Percentiles rank a stretch among this genome's conserved stretches.
Conservation (phyloP, 2,888 invertebrate genomes). For the Pseudanteris insignis region DNA sequence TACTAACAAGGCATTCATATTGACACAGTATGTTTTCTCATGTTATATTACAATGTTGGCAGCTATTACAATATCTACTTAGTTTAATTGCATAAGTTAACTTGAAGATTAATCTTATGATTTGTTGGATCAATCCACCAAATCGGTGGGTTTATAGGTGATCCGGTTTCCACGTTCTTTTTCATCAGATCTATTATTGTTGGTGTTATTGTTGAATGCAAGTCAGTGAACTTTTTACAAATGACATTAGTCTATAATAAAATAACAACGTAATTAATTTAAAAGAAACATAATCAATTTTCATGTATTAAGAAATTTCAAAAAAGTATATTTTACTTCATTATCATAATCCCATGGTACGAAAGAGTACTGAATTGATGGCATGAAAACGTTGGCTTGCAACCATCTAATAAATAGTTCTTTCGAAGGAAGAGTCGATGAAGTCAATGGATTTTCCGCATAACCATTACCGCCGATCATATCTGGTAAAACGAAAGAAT, state of each 20-base stretch:
- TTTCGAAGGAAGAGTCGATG: conserved; percentile 61
- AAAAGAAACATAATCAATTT: too few relatives aligned
- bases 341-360: conserved; percentile 82
- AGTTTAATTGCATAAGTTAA: too few relatives aligned
- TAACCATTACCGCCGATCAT: conserved; percentile 80
- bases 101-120: too few relatives aligned
- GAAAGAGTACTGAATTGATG: conserved; percentile 81
- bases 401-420: conserved; percentile 82
- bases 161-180: conserved; percentile 71
- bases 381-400: conserved; percentile 81
- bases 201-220: conserved; percentile 72
- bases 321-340: conserved; percentile 55
- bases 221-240: conserved; percentile 72
- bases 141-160: conserved; percentile 81
- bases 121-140: conserved; percentile 86
- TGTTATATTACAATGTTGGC: too few relatives aligned
- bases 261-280: too few relatives aligned
- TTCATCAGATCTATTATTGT: conserved; percentile 73
- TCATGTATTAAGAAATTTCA: conserved; percentile 12
- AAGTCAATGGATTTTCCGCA: conserved; percentile 69
- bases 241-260: conserved; percentile 72
- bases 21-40: too few relatives aligned
- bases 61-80: too few relatives aligned
- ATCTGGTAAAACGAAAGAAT: conserved; percentile 79
- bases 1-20: too few relatives aligned